phyloP scores from a whole-genome alignment of 2,888 invertebrate species.

The Aporophyla lueneburgensis region DNA sequence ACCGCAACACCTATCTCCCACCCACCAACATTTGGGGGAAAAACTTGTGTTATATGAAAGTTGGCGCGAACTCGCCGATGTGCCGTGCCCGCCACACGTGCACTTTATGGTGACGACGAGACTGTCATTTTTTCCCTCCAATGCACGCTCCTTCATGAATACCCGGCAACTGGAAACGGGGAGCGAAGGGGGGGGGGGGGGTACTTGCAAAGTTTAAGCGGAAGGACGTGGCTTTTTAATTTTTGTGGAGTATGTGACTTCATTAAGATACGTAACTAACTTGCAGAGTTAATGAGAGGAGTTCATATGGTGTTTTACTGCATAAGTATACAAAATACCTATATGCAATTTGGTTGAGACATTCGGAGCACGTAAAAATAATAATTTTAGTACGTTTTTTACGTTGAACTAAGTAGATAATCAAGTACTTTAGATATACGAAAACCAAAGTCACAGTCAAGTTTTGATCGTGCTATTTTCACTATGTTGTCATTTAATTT shows the following conservation, averaged over 20 bases:
- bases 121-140: slow-evolving; percentile 76
- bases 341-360: neutral
- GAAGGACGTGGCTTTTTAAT: slow-evolving; percentile 45
- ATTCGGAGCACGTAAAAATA: neutral
- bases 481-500: neutral
- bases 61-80: slow-evolving; percentile 79
- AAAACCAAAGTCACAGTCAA: neutral
- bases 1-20: slow-evolving; percentile 53
- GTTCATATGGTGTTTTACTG: slow-evolving; percentile 8
- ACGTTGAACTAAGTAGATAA: neutral
- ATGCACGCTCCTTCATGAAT: slow-evolving; percentile 72
- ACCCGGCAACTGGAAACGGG: slow-evolving; percentile 57
- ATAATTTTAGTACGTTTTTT: slow-evolving; percentile 1
- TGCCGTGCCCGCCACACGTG: slow-evolving; percentile 77
- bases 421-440: neutral
- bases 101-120: slow-evolving; percentile 81
- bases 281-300: slow-evolving; percentile 32
- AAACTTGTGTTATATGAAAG: slow-evolving; percentile 84
- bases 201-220: slow-evolving; percentile 62
- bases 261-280: slow-evolving; percentile 32
- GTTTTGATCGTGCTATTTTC: neutral
- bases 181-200: too few relatives aligned
- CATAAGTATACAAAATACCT: slow-evolving; percentile 9
- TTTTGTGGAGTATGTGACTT: slow-evolving; percentile 46
- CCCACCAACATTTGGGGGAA: slow-evolving; percentile 73